Conservation (phyloP, 1,140 invertebrate species). For the Temnothorax longispinosus region DNA sequence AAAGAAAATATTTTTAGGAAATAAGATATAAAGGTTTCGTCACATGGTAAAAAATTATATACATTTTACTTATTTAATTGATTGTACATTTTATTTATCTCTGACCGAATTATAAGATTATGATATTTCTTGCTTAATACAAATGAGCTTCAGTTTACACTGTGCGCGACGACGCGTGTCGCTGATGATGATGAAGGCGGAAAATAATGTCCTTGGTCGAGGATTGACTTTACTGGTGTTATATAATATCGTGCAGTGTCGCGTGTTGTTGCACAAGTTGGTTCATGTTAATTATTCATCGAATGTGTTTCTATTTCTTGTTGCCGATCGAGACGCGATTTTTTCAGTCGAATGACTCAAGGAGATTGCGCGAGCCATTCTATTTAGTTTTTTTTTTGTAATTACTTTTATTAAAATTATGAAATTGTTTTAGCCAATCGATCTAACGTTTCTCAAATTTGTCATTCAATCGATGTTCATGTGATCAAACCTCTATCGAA, state of each 20-base stretch:
- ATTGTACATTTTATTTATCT: not conserved
- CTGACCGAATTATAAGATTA: conserved; percentile 3
- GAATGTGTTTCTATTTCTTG: conserved; percentile 28
- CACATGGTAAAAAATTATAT: not conserved
- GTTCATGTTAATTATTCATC: conserved; percentile 45
- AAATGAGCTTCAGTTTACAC: not conserved
- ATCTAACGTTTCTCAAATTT: not conserved
- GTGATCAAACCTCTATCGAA: not conserved
- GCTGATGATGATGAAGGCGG: conserved; percentile 16
- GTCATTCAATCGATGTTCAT: not conserved
- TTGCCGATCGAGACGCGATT: not conserved
- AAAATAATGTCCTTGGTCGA: conserved; percentile 48
- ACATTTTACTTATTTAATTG: no score
- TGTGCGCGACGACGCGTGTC: conserved; percentile 6
- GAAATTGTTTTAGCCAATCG: not conserved
- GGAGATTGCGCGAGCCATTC: not conserved
- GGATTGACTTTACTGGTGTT: conserved; percentile 36
- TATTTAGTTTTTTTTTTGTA: not conserved
- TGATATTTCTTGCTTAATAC: not conserved
- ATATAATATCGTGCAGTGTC: conserved; percentile 33
- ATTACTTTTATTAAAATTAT: not conserved
- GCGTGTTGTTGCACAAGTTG: conserved; percentile 35
- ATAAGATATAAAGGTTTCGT: not conserved
- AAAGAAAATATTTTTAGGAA: no score
- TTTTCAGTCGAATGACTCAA: not conserved